Evolutionary conservation across 2,113 vertebrate genomes (phyloP).

Genomic region (Perognathus longimembris): DNA sequence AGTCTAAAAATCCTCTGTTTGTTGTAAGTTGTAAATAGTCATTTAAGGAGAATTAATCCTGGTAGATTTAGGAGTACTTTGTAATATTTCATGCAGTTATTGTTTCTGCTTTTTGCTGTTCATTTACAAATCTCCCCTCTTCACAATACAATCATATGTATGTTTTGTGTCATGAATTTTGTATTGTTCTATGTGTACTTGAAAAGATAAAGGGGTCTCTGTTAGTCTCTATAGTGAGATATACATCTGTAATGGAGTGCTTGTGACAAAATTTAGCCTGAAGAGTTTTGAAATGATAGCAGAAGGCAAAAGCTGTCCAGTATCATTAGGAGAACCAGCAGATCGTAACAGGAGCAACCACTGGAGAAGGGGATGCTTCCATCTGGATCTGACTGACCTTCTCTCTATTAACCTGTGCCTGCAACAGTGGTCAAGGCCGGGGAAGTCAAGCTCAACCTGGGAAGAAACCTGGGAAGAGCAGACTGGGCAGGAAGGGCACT

Average conservation of each 20-base stretch:
- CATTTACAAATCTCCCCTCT: background rate
- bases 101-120: slow-evolving; percentile 24
- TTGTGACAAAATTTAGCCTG: background rate
- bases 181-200: background rate
- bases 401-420: background rate
- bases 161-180: background rate
- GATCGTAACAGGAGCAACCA: background rate
- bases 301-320: background rate
- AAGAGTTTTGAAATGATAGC: background rate
- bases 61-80: slow-evolving; percentile 44
- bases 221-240: background rate
- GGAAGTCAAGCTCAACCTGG: background rate
- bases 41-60: slow-evolving; percentile 5
- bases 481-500: background rate
- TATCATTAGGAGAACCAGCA: background rate
- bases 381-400: background rate
- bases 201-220: slow-evolving; percentile 5
- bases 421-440: background rate
- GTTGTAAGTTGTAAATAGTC: background rate
- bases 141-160: slow-evolving; percentile 29
- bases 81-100: background rate
- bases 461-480: background rate
- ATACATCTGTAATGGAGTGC: background rate
- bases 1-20: slow-evolving; percentile 22
- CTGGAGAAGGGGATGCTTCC: background rate